Conservation (phyloP, 2,888 invertebrate genomes). For the Acrobeloides nanus region DNA sequence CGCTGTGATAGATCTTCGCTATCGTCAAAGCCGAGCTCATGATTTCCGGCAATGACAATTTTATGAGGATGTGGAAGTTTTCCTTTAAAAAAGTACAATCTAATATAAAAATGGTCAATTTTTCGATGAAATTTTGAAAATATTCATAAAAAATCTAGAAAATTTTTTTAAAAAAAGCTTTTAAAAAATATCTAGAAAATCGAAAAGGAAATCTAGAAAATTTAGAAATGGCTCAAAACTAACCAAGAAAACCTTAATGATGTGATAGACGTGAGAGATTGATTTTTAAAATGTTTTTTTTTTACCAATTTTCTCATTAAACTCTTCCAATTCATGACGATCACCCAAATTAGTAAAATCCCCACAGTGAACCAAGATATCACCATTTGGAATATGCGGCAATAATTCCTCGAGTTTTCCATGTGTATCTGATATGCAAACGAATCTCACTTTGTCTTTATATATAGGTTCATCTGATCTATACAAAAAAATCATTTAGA, state of each 20-base stretch:
- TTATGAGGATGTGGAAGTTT: slow-evolving; percentile 71
- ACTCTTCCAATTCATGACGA: slow-evolving; percentile 26
- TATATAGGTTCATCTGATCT: slow-evolving; percentile 39
- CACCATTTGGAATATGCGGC: slow-evolving; percentile 69
- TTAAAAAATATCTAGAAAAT: too few species aligned
- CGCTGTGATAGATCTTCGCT: slow-evolving; percentile 28
- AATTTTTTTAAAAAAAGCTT: too few species aligned
- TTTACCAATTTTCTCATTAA: slow-evolving; percentile 31
- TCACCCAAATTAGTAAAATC: slow-evolving; percentile 65
- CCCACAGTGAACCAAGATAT: slow-evolving; percentile 76
- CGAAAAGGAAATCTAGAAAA: too few species aligned
- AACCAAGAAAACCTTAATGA: too few species aligned
- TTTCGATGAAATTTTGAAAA: too few species aligned
- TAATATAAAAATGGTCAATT: too few species aligned
- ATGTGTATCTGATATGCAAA: slow-evolving; percentile 80
- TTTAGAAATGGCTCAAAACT: too few species aligned
- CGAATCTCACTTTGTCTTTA: slow-evolving; percentile 56
- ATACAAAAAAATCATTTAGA: too few species aligned
- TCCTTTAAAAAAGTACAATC: too few species aligned
- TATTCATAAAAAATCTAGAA: too few species aligned
- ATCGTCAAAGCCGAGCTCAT: slow-evolving; percentile 73
- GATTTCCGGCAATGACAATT: slow-evolving; percentile 77
- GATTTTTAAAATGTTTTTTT: too few species aligned
- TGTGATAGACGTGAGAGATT: too few species aligned
- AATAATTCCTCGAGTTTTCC: slow-evolving; percentile 54